Evolutionary conservation across 2,113 vertebrate species (phyloP), one percentile per base, ranked within the genome.

Genomic region (Miniopterus natalensis): DNA sequence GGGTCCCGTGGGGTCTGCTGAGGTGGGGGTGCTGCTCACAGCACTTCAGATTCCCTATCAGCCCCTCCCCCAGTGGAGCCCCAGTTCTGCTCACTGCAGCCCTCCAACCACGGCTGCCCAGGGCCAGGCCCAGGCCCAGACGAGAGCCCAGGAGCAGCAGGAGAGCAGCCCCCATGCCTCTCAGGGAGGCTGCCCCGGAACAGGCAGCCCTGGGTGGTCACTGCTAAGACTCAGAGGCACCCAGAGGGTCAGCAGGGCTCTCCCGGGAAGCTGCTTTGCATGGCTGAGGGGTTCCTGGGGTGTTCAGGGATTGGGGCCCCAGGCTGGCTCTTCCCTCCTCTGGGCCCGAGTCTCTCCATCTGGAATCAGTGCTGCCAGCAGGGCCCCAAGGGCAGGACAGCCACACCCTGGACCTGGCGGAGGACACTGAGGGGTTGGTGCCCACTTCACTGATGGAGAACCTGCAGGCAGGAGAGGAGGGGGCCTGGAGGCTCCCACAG

Each of bases 371-470:
- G 21, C 40, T 45, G 2, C 27, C 42, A 42, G 45, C 23, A 31
- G 1, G 36, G 36, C 2, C n/a, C 68, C 1, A 0, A n/a, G 8
- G 36, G 31, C 5, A 9, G 57, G 29, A 9, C 8, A 10, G 59
- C 23, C 42, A 61, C 49, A 20, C 4, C 51, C 42, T 7, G 66
- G 36, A 12, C 7, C 25, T 87, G 86, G 42, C n/a, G 14, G 31
- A n/a, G 61, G 15, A 63, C 29, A 2, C 1, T 1, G 65, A 55
- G 40, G 21, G 0, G 36, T 45, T 36, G 0, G 55, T 12, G 17
- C 13, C 81, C 59, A 6, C 25, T 1, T 40, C 31, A 20, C 17
- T 8, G 23, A 84, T 1, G 18, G 57, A 42, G 3, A 74, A 8
- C 13, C 75, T 36, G 63, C 20, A 11, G 3, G 65, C 5, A 31